A percentile compares a stretch with the other conserved stretches of the same genome.
These are phyloP conservation scores for Phaenicophaeus curvirostris DNA, from an alignment of 2,797 vertebrate genomes.

Conservation along the genomic window DNA sequence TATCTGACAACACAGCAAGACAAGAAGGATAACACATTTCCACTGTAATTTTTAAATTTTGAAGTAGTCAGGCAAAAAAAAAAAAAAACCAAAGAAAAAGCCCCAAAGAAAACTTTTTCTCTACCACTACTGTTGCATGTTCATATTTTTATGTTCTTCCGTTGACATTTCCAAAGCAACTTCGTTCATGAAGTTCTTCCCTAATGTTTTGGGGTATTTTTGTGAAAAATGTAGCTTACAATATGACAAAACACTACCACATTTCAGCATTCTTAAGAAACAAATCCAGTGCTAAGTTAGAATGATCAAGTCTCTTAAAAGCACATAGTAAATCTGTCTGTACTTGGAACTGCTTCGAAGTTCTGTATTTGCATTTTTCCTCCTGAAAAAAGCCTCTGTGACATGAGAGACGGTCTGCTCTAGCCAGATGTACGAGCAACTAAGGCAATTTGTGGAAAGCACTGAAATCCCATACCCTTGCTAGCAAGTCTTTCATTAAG, in stretches of 20 bases:
- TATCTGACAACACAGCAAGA: fast-evolving
- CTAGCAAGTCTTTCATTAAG: not conserved
- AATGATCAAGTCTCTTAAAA: not conserved
- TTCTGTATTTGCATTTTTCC: conserved; percentile 3
- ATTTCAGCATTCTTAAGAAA: not conserved
- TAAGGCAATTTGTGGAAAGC: not conserved
- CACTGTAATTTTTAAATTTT: not conserved
- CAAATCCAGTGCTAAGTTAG: not conserved
- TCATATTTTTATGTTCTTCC: not conserved
- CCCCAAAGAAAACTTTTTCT: not conserved
- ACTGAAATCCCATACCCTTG: not conserved
- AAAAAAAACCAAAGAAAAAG: not conserved
- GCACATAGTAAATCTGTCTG: not conserved
- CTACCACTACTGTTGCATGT: not conserved
- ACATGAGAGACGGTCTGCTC: not conserved
- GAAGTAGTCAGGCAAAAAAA: not conserved
- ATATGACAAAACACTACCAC: not conserved
- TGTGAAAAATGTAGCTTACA: not conserved
- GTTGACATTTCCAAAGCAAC: not conserved
- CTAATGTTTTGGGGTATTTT: not conserved
- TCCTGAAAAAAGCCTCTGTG: not conserved
- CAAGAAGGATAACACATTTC: not conserved
- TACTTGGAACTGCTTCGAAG: conserved; percentile 13
- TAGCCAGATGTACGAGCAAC: not conserved
- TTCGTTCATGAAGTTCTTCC: not conserved